Percentiles rank a stretch among this genome's conserved stretches.
These are phyloP conservation scores for Polylopha cassiicola DNA, from an alignment of 2,888 invertebrate species.

Conservation along the genomic window DNA sequence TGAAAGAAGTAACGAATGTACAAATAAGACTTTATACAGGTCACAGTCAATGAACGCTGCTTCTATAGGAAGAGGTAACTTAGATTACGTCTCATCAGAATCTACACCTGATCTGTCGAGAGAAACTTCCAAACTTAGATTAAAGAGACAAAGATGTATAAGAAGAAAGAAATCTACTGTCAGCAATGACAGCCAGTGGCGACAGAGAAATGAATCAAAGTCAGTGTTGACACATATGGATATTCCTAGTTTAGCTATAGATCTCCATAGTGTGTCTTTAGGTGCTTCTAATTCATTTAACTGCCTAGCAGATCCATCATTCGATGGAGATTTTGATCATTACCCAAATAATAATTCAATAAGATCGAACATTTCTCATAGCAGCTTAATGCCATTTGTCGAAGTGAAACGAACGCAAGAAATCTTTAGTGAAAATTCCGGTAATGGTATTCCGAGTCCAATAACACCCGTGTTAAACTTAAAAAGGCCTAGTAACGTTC, in stretches of 20 bases:
- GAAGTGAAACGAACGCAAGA: constrained; percentile 54
- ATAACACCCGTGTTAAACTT: constrained; percentile 64
- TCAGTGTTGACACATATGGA: constrained; percentile 61
- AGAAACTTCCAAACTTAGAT: constrained; percentile 49
- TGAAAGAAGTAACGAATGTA: constrained; percentile 27
- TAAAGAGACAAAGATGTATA: constrained; percentile 78
- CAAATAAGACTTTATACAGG: constrained; percentile 41
- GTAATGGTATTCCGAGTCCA: constrained; percentile 74
- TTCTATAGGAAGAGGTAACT: constrained; percentile 39
- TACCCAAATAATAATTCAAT: constrained; percentile 40
- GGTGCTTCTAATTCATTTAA: constrained; percentile 49
- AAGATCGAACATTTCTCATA: constrained; percentile 59
- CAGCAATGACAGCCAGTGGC: constrained; percentile 59
- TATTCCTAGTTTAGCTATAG: constrained; percentile 62
- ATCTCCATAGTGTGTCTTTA: constrained; percentile 53
- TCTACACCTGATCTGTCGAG: constrained; percentile 62
- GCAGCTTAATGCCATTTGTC: constrained; percentile 56
- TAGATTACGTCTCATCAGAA: constrained; percentile 47
- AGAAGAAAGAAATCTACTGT: constrained; percentile 71
- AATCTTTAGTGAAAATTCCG: constrained; percentile 64
- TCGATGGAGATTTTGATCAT: constrained; percentile 31
- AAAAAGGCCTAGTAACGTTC: constrained; percentile 58
- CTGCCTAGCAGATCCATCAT: constrained; percentile 31
- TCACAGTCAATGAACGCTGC: constrained; percentile 59
- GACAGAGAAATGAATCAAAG: constrained; percentile 45